These are phyloP conservation scores for Cassiopea xamachana DNA, from an alignment of 30 jellyfish, hydroid and myxozoan species.

Conservation along the genomic window DNA sequence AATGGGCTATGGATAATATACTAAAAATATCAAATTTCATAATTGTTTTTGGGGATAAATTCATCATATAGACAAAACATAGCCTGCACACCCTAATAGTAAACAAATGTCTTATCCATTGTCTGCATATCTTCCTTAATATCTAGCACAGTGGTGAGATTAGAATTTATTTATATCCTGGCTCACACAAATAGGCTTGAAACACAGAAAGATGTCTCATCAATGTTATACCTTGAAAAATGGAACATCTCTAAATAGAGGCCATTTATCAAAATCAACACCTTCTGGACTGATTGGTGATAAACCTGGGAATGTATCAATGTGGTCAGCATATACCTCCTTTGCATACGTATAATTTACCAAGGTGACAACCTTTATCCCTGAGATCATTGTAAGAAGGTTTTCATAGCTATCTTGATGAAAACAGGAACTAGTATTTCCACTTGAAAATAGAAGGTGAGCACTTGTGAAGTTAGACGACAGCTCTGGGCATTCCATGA, in stretches of 20 bases:
- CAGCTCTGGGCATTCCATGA: slow-evolving; percentile 92
- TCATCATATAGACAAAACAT: too few relatives aligned
- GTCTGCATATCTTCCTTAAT: too few relatives aligned
- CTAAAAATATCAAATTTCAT: too few relatives aligned
- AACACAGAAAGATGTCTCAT: background rate
- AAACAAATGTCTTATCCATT: too few relatives aligned
- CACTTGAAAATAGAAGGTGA: slow-evolving; percentile 94
- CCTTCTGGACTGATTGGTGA: slow-evolving; percentile 94
- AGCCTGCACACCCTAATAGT: too few relatives aligned
- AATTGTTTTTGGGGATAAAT: too few relatives aligned
- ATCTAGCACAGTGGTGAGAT: too few relatives aligned
- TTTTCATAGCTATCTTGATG: slow-evolving; percentile 96
- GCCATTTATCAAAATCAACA: slow-evolving; percentile 88
- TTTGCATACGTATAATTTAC: slow-evolving; percentile 57
- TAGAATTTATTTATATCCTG: too few relatives aligned
- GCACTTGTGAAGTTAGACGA: slow-evolving; percentile 78
- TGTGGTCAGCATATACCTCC: slow-evolving; percentile 74
- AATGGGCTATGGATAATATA: too few relatives aligned
- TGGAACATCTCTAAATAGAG: slow-evolving; percentile 81
- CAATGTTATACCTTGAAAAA: slow-evolving; percentile 67
- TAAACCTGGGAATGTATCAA: slow-evolving; percentile 86
- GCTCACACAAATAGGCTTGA: too few relatives aligned
- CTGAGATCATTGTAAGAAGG: slow-evolving; percentile 84
- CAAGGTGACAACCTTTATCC: slow-evolving; percentile 68
- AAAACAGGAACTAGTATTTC: slow-evolving; percentile 89